Conservation (phyloP, 1,140 invertebrate genomes). For the Ceratina australensis region DNA sequence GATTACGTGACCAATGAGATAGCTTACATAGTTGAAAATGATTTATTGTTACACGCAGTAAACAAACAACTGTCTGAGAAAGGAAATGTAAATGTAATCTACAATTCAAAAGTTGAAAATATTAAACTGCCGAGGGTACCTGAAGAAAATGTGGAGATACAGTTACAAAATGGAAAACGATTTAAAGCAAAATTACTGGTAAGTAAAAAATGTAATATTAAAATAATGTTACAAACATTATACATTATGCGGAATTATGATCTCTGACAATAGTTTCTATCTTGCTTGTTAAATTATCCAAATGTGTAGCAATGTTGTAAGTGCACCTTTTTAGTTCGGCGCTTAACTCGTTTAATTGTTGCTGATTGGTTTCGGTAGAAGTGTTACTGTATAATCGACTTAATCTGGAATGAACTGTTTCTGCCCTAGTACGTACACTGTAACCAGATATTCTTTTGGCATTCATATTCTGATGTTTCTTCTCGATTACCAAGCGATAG, state of each 20-base stretch:
- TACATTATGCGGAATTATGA: not conserved
- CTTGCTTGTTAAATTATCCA: constrained; percentile 66
- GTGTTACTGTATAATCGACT: constrained; percentile 66
- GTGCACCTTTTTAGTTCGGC: constrained; percentile 69
- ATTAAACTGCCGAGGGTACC: constrained; percentile 61
- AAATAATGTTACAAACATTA: not conserved
- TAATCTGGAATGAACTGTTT: constrained; percentile 46
- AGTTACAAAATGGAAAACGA: constrained; percentile 68
- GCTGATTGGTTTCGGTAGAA: constrained; percentile 59
- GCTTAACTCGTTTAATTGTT: constrained; percentile 67
- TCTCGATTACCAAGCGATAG: constrained; percentile 85
- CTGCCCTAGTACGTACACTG: constrained; percentile 36
- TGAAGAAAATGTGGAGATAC: constrained; percentile 59
- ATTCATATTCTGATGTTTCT: constrained; percentile 81
- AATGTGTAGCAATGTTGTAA: constrained; percentile 62
- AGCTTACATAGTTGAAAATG: constrained; percentile 97
- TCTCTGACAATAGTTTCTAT: constrained; percentile 67
- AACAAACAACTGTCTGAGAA: constrained; percentile 79
- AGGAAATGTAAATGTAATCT: constrained; percentile 72
- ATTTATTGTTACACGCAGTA: constrained; percentile 89
- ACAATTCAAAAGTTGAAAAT: constrained; percentile 72
- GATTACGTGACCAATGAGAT: constrained; percentile 86
- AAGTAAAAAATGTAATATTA: constrained; percentile 49
- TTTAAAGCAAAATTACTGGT: constrained; percentile 74
- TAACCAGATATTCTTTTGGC: constrained; percentile 64